phyloP scores from a whole-genome alignment of 2,113 vertebrate genomes.

The Thunnus maccoyii region DNA sequence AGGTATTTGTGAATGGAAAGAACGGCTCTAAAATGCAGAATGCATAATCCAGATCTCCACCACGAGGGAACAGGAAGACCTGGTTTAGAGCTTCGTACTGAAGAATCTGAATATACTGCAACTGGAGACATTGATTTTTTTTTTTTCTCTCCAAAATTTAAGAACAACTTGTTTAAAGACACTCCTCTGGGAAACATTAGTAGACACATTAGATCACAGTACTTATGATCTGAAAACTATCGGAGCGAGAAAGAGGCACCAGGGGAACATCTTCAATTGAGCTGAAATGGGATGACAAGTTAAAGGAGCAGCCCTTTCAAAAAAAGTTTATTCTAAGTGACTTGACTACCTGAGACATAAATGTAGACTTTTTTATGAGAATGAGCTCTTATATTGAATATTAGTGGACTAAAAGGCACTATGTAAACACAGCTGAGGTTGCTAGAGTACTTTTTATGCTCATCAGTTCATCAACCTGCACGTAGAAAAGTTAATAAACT shows the following conservation, averaged over 20 bases:
- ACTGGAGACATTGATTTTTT: neutral
- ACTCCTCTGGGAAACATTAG: neutral
- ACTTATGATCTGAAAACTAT: neutral
- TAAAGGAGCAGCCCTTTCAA: neutral
- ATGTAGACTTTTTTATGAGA: neutral
- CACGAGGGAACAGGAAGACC: too few species aligned
- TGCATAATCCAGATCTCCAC: too few species aligned
- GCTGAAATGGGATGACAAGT: neutral
- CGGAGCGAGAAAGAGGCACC: neutral
- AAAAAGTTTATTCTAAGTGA: neutral
- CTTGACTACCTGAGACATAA: neutral
- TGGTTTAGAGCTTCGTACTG: too few species aligned
- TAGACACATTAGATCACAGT: neutral
- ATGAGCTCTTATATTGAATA: neutral
- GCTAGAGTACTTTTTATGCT: neutral
- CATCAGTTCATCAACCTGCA: neutral
- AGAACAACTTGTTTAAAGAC: neutral
- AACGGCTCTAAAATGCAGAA: too few species aligned
- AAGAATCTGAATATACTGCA: too few species aligned
- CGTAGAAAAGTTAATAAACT: constrained; percentile 2
- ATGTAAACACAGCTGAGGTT: neutral
- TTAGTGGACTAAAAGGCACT: neutral
- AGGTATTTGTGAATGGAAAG: neutral
- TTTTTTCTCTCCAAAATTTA: neutral
- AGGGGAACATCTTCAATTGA: neutral